Evolutionary conservation across 1,140 invertebrate genomes (phyloP).

Genomic region (Drosophila varians): DNA sequence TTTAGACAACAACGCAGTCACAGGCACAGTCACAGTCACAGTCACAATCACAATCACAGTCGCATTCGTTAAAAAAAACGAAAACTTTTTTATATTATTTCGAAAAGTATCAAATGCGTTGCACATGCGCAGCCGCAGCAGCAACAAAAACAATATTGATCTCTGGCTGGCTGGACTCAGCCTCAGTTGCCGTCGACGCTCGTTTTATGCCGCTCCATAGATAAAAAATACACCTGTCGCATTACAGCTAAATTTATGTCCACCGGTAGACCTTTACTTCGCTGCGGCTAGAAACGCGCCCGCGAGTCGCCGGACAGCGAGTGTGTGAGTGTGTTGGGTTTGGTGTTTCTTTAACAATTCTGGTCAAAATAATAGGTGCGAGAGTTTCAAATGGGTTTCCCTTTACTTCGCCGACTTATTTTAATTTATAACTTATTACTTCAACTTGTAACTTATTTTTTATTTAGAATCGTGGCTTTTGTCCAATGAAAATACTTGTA

Average conservation of each 20-base stretch:
- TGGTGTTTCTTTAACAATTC: neutral
- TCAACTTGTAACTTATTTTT: too few species aligned
- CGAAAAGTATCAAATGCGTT: conserved; percentile 70
- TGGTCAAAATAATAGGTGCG: neutral
- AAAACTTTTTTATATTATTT: conserved; percentile 68
- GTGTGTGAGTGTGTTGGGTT: neutral
- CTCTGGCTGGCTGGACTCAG: conserved; percentile 14
- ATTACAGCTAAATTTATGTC: conserved; percentile 83
- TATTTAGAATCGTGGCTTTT: too few species aligned
- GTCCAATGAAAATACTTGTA: too few species aligned
- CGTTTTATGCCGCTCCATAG: conserved; percentile 75
- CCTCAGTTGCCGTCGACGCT: conserved; percentile 33
- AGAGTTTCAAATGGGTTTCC: neutral
- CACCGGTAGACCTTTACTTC: conserved; percentile 82
- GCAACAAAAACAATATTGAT: conserved; percentile 17
- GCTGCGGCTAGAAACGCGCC: conserved; percentile 74
- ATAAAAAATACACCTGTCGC: conserved; percentile 82
- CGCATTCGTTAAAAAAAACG: conserved; percentile 4
- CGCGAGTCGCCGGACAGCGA: conserved; percentile 27
- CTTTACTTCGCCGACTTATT: neutral
- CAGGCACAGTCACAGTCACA: neutral
- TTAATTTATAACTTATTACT: neutral
- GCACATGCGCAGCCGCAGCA: conserved; percentile 64
- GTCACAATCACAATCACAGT: conserved; percentile 7
- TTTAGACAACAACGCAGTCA: conserved; percentile 30